Evolutionary conservation across 1,140 invertebrate genomes (phyloP).

Genomic region (Delia radicum): DNA sequence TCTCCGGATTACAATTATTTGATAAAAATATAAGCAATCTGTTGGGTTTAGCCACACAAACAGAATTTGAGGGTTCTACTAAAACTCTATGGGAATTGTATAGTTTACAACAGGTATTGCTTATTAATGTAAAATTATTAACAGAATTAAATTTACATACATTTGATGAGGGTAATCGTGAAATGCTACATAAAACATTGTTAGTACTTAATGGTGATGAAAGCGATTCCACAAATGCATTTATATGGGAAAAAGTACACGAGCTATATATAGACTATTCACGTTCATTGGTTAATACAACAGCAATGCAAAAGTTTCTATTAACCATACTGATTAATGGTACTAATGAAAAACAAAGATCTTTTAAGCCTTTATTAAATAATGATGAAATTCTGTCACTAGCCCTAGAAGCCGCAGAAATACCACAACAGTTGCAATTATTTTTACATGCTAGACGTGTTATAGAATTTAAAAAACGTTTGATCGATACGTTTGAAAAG

Average conservation of each 20-base stretch:
- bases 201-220: background rate
- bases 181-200: constrained; percentile 16
- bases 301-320: constrained; percentile 47
- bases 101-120: constrained; percentile 42
- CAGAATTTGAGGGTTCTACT: constrained; percentile 44
- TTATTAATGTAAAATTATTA: constrained; percentile 33
- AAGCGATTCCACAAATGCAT: background rate
- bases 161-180: background rate
- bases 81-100: constrained; percentile 47
- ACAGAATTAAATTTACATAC: background rate
- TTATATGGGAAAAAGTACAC: constrained; percentile 3
- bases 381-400: constrained; percentile 30
- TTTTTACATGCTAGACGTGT: constrained; percentile 43
- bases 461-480: constrained; percentile 45
- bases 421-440: constrained; percentile 33
- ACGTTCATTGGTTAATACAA: constrained; percentile 38
- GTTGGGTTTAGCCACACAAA: constrained; percentile 38
- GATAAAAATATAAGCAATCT: constrained; percentile 39
- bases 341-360: constrained; percentile 35
- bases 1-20: constrained; percentile 42
- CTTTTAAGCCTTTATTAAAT: constrained; percentile 32
- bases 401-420: background rate
- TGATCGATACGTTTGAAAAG: constrained; percentile 48
- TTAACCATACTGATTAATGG: constrained; percentile 41
- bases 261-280: background rate